Percentiles rank a stretch among this genome's conserved stretches.
Conservation (phyloP, 2,888 invertebrate genomes). For the Nomada flava region DNA sequence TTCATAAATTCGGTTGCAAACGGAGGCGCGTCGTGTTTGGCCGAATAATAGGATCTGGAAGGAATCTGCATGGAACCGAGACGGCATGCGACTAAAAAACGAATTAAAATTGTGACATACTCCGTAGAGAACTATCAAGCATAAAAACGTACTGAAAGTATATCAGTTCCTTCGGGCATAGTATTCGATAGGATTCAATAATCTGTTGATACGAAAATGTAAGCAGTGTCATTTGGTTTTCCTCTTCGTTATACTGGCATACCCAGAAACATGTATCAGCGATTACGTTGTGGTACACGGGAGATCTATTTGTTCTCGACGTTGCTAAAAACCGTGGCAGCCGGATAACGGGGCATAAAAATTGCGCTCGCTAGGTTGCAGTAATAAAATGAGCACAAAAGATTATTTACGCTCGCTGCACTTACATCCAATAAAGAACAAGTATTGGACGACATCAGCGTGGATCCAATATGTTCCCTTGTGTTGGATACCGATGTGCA, state of each 20-base stretch:
- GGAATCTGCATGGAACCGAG: slow-evolving; percentile 61
- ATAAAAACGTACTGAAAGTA: not conserved
- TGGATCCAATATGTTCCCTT: slow-evolving; percentile 68
- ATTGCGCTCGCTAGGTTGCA: slow-evolving; percentile 42
- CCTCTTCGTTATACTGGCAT: not conserved
- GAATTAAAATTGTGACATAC: not conserved
- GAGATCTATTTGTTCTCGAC: slow-evolving; percentile 14
- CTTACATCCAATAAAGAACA: slow-evolving; percentile 71
- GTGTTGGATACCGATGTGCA: slow-evolving; percentile 66
- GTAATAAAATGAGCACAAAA: slow-evolving; percentile 71
- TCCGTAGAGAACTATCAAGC: not conserved
- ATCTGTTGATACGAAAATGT: not conserved
- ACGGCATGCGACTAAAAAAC: slow-evolving; percentile 14
- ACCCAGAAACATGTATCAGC: slow-evolving; percentile 3
- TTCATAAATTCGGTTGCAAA: slow-evolving; percentile 69
- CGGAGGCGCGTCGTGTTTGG: slow-evolving; percentile 60
- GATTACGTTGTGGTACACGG: slow-evolving; percentile 12
- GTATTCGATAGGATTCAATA: not conserved
- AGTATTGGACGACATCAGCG: slow-evolving; percentile 67
- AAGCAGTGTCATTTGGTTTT: not conserved
- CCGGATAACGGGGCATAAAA: slow-evolving; percentile 56
- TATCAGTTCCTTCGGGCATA: not conserved
- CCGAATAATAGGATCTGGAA: slow-evolving; percentile 65
- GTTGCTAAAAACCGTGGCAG: slow-evolving; percentile 21
- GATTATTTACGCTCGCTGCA: slow-evolving; percentile 70